Base-by-base conservation (phyloP, 2,113 vertebrate species). In the Tupaia tana region DNA sequence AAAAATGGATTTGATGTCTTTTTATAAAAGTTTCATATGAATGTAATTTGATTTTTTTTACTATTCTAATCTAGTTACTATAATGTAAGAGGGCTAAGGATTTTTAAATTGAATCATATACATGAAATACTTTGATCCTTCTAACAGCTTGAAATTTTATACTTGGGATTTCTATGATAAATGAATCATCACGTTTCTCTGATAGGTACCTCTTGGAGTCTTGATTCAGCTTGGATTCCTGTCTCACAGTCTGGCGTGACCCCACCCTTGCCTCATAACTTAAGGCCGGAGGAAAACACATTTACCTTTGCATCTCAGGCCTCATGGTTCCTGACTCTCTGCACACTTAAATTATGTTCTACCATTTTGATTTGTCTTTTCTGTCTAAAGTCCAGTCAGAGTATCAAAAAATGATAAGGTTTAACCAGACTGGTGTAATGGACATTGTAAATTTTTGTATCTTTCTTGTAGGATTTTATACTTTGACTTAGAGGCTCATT, bases 21-120 rank as follows among this genome's bases (percentile, higher is more conserved):
- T 98, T 96, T 96, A 97, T 97, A 97, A 96, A 97, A 92, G 69
- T 94, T 98, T 97, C 93, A 82, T 97, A 97, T 94, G 75, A 96
- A 89, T 91, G 20, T 97, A 96, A 97, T 97, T 97, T 97, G 95
- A 95, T n/a, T n/a, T 97, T 98, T 97, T 98, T 96, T 96, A 96
- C 67, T 88, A 74, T 89, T 94, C 66, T 95, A 95, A 95, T 91
- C 90, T 94, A 93, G 66, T 90, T 96, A 95, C 96, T 95, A 87
- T 79, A 93, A 95, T 96, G 84, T 94, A 92, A 97, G 87, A 95
- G 66, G 94, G 64, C 96, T 95, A 91, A 95, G 92, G 95, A 84
- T 97, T 98, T 96, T 97, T 95, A 10, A 97, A 95, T 96, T 94
- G 89, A 96, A 96, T 97, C 94, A 96, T 58, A 67, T 85, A 78